Conservation (phyloP, 2,113 vertebrate genomes). For the Oncorhynchus mykiss region DNA sequence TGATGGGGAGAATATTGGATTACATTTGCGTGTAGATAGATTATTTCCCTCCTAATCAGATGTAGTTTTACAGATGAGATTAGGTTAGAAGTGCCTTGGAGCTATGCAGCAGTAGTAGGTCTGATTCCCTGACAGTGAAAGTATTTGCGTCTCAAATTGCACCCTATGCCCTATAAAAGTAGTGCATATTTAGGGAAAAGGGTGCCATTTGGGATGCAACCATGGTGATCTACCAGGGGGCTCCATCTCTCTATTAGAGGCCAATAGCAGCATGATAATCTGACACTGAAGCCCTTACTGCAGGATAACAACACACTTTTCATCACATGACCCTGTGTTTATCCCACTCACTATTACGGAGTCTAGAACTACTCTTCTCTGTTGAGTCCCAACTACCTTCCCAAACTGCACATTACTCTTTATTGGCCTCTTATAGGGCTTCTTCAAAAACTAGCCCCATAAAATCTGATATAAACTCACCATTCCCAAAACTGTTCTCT, state of each 20-base stretch:
- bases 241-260: constrained; percentile 16
- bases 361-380: neutral
- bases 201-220: no score
- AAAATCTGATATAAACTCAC: neutral
- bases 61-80: constrained; percentile 4
- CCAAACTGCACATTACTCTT: neutral
- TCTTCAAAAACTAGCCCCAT: neutral
- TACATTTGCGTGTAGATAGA: constrained; percentile 2
- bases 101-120: neutral
- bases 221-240: constrained; percentile 8
- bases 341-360: neutral
- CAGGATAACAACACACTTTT: constrained; percentile 19
- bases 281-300: constrained; percentile 15
- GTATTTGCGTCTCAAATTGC: neutral
- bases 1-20: neutral
- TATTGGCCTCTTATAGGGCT: neutral
- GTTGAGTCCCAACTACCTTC: neutral
- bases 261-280: constrained; percentile 35
- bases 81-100: neutral
- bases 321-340: neutral
- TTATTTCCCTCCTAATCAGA: constrained; percentile 6
- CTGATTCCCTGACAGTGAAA: neutral
- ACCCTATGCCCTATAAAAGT: no score
- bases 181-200: no score
- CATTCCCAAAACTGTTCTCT: neutral